phyloP scores from a whole-genome alignment of 2,888 invertebrate genomes.

The Andrena praecox region DNA sequence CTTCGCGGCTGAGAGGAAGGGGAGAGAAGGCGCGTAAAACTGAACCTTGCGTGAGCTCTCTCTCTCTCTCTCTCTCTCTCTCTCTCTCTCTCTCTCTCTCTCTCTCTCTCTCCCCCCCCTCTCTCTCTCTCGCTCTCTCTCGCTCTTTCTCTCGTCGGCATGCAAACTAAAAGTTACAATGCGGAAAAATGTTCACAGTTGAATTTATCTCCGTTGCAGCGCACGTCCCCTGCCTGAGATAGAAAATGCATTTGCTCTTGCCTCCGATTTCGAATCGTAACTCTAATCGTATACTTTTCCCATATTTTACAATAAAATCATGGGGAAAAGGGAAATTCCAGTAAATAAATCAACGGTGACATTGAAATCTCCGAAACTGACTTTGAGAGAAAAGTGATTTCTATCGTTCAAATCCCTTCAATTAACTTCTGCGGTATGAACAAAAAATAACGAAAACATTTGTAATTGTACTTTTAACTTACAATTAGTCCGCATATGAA shows the following conservation, averaged over 20 bases:
- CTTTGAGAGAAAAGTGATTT: too few species aligned
- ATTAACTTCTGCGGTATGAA: too few species aligned
- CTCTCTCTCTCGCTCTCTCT: not conserved
- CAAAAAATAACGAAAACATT: too few species aligned
- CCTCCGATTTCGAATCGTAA: not conserved
- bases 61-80: not conserved
- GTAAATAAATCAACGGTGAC: too few species aligned
- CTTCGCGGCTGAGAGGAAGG: not conserved
- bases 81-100: not conserved
- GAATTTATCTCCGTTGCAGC: not conserved
- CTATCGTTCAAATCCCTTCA: too few species aligned
- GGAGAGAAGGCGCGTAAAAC: not conserved
- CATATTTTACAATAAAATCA: not conserved
- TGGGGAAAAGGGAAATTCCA: not conserved
- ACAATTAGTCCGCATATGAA: too few species aligned
- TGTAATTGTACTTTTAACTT: too few species aligned
- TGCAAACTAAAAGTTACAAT: not conserved
- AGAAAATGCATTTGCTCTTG: not conserved
- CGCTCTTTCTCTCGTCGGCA: not conserved
- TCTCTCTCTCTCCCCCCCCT: not conserved
- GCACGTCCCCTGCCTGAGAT: not conserved
- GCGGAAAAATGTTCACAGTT: not conserved
- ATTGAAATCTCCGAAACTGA: too few species aligned
- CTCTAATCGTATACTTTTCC: not conserved
- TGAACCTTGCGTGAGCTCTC: not conserved